Conservation (phyloP, 1,140 invertebrate genomes). For the Scaptomyza pallida region DNA sequence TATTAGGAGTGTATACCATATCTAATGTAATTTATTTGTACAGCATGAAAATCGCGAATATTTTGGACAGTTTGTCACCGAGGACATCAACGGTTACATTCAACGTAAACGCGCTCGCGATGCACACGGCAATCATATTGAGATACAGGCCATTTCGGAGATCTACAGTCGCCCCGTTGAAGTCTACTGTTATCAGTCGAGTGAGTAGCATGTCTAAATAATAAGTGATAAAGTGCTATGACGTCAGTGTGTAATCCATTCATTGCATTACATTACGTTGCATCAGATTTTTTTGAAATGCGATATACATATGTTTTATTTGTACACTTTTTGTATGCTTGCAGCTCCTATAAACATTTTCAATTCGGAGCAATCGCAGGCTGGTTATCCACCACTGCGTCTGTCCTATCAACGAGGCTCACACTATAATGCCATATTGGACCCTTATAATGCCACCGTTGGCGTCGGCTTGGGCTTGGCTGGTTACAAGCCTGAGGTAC, state of each 20-base stretch:
- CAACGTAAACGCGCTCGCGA: slow-evolving; percentile 90
- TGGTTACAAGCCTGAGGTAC: slow-evolving; percentile 91
- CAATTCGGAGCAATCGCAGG: slow-evolving; percentile 89
- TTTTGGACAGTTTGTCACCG: slow-evolving; percentile 96
- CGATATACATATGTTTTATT: neutral
- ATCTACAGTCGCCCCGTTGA: slow-evolving; percentile 97
- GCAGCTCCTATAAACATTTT: slow-evolving; percentile 96
- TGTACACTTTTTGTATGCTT: slow-evolving; percentile 44
- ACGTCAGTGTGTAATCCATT: too few relatives aligned
- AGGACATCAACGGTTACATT: slow-evolving; percentile 95
- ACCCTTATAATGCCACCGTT: slow-evolving; percentile 94
- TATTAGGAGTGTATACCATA: neutral
- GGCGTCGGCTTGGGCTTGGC: slow-evolving; percentile 95
- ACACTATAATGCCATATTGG: slow-evolving; percentile 96
- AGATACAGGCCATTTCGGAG: slow-evolving; percentile 97
- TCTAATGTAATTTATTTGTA: neutral
- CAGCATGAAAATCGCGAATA: slow-evolving; percentile 92
- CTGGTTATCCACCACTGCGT: slow-evolving; percentile 92
- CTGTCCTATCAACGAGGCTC: slow-evolving; percentile 95
- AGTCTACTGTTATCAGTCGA: slow-evolving; percentile 94
- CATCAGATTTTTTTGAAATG: too few relatives aligned
- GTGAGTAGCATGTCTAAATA: slow-evolving; percentile 84
- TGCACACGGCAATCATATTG: slow-evolving; percentile 96
- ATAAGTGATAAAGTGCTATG: too few relatives aligned
- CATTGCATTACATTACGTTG: too few relatives aligned